Percentiles rank a stretch among this genome's conserved stretches.
phyloP scores from a whole-genome alignment of 2,797 vertebrate genomes.

The Danio albolineatus region DNA sequence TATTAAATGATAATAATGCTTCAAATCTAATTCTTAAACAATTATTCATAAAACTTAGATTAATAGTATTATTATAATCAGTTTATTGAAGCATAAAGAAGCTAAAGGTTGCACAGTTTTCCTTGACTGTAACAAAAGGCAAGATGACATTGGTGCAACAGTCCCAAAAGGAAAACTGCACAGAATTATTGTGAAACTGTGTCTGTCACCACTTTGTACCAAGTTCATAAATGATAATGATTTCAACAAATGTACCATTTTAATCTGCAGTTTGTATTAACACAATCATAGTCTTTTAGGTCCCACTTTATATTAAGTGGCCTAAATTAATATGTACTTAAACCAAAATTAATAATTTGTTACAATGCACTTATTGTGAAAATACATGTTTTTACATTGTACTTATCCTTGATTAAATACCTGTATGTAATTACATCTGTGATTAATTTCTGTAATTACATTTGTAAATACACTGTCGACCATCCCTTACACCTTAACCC shows the following conservation, averaged over 20 bases:
- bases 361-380: too few species aligned
- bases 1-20: not conserved
- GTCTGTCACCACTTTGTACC: not conserved
- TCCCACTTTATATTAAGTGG: too few species aligned
- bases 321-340: too few species aligned
- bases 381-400: too few species aligned
- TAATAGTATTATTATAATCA: not conserved
- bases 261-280: not conserved
- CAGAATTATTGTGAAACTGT: conserved; percentile 4
- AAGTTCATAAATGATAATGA: not conserved
- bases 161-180: conserved; percentile 2
- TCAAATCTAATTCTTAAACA: conserved; percentile 4
- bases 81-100: not conserved
- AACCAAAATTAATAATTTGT: too few species aligned
- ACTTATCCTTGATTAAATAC: too few species aligned
- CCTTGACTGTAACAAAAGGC: not conserved
- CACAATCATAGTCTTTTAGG: too few species aligned
- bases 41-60: not conserved
- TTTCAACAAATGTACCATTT: not conserved
- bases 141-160: not conserved
- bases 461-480: too few species aligned
- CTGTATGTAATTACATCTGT: too few species aligned
- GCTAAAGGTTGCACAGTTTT: not conserved
- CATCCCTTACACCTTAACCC: too few species aligned
- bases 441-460: too few species aligned